A percentile compares a stretch with the other conserved stretches of the same genome.
phyloP scores from a whole-genome alignment of 2,888 invertebrate genomes.

The Idaea biselata region DNA sequence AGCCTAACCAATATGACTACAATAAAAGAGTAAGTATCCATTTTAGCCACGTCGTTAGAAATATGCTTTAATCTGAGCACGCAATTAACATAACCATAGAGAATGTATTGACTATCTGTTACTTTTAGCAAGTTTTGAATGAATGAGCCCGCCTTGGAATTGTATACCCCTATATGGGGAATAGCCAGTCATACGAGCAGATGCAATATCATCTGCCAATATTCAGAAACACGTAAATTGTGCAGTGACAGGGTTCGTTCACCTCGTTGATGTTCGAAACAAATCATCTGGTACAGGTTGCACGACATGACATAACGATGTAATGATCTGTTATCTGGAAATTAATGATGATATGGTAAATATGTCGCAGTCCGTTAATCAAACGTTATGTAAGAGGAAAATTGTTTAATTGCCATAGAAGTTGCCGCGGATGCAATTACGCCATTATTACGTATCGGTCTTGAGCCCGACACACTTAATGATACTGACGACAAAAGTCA shows the following conservation, averaged over 20 bases:
- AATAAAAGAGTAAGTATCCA: constrained; percentile 17
- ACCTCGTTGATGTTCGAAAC: constrained; percentile 55
- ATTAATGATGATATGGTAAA: constrained; percentile 34
- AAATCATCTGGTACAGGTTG: constrained; percentile 60
- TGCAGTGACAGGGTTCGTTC: constrained; percentile 73
- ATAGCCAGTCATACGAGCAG: constrained; percentile 40
- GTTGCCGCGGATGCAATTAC: constrained; percentile 23
- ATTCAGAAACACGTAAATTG: constrained; percentile 71
- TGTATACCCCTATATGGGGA: background rate
- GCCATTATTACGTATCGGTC: background rate
- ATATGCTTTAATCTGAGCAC: constrained; percentile 16
- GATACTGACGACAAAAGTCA: background rate
- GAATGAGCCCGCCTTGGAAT: constrained; percentile 11
- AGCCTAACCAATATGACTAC: constrained; percentile 8
- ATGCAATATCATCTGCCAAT: constrained; percentile 57
- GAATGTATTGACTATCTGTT: constrained; percentile 11
- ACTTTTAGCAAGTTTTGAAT: constrained; percentile 18
- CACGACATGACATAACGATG: constrained; percentile 50
- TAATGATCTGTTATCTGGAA: constrained; percentile 44
- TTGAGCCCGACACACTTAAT: background rate
- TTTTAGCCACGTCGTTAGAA: constrained; percentile 15
- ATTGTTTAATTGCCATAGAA: constrained; percentile 20
- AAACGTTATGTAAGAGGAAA: constrained; percentile 16
- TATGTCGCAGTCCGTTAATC: constrained; percentile 24
- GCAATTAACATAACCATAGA: constrained; percentile 27